Base-by-base conservation (phyloP, 2,888 invertebrate genomes). In the Cephus pulcher region DNA sequence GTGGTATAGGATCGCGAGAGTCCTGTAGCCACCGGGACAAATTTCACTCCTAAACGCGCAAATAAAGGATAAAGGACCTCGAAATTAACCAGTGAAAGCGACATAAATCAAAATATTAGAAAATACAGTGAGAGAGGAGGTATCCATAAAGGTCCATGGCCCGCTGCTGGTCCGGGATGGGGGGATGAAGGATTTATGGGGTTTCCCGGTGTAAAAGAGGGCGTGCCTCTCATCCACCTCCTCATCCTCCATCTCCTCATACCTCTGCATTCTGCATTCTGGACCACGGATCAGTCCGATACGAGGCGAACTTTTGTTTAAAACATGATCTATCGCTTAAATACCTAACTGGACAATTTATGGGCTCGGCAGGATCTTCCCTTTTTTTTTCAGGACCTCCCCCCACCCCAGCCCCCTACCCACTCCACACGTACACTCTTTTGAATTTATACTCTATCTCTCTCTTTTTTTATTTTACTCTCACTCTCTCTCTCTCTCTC, bases 301-400 rank as follows among this genome's bases (percentile, higher is more conserved):
- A 82, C 80, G 82, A 80, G 81, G 79, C 32, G 32, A 83, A 89
- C 89, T 89, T 89, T 90, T 90, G 89, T 91, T 91, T 90, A 90
- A 90, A 90, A 90, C 87, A 90, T 91, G 91, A 91, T 91, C 89
- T 91, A 91, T 91, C 86, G 89, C 88, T 90, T 89, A 89, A 90
- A 89, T 88, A 88, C 86, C 89, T 82, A 88, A 87, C 81, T 87
- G 85, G 85, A 89, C 86, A 87, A 91, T 90, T 90, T 91, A 89
- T 90, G 89, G 84, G 84, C 82, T 82, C 81, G 82, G 80, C 76
- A 77, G 80, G 82, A 83, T 83, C 76, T 69, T 56, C 77, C 79
- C 76, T 34, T 78, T 76, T 75, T 75, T 80, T 81, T 75, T 75
- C 76, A 75, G 75, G 73, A 74, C 79, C 35, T 12, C 81, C 79